Evolutionary conservation across 2,113 vertebrate genomes (phyloP).

Genomic region (Calyptomena viridis): DNA sequence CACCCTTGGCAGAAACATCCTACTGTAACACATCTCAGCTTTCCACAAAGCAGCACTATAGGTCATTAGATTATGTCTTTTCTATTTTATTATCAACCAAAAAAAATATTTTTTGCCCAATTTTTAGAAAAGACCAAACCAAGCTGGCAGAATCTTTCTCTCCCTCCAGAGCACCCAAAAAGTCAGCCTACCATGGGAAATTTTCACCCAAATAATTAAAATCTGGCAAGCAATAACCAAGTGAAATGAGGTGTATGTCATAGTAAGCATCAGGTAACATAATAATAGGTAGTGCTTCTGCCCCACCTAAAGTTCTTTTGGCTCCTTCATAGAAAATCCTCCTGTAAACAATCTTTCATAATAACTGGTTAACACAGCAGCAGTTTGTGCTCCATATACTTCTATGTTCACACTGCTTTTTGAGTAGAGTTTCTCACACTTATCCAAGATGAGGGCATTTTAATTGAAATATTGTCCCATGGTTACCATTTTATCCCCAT

Average conservation of each 20-base stretch:
- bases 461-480: slow-evolving; percentile 30
- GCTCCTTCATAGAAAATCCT: slow-evolving; percentile 45
- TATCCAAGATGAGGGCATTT: slow-evolving; percentile 5
- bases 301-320: slow-evolving; percentile 57
- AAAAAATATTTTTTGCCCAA: background rate
- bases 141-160: background rate
- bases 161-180: background rate
- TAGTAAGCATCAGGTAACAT: slow-evolving; percentile 30
- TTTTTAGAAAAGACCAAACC: background rate
- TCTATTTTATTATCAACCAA: background rate
- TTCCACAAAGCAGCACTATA: background rate
- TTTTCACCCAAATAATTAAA: slow-evolving; percentile 37
- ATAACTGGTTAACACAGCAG: background rate
- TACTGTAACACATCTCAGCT: background rate
- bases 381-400: background rate
- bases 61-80: background rate
- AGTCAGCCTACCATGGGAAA: slow-evolving; percentile 10
- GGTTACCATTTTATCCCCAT: slow-evolving; percentile 43
- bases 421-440: slow-evolving; percentile 10
- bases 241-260: background rate
- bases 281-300: slow-evolving; percentile 51
- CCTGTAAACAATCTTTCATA: slow-evolving; percentile 42
- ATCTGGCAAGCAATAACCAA: slow-evolving; percentile 26
- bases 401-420: background rate
- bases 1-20: background rate